These are phyloP conservation scores for Melanaphis sacchari DNA, from an alignment of 1,140 invertebrate genomes.

Conservation along the genomic window DNA sequence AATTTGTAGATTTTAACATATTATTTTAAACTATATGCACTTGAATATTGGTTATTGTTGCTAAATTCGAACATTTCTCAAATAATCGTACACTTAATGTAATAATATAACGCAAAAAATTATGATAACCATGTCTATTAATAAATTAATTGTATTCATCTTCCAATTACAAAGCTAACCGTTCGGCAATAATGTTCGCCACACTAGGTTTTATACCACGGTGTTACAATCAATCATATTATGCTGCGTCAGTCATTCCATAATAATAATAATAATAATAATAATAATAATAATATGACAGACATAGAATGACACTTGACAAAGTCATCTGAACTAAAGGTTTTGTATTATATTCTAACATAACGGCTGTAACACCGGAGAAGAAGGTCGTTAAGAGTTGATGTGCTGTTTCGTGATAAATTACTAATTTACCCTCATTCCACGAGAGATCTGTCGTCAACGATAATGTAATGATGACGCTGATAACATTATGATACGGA, in stretches of 20 bases:
- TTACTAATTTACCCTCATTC: constrained; percentile 25
- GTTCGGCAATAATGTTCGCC: neutral
- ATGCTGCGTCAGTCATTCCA: neutral
- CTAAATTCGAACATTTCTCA: neutral
- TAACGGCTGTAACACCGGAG: neutral
- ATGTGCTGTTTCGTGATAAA: constrained; percentile 9
- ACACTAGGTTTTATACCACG: neutral
- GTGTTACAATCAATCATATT: neutral
- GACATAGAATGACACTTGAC: neutral
- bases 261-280: neutral
- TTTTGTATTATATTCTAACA: neutral
- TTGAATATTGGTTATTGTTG: too few species aligned
- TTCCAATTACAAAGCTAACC: neutral
- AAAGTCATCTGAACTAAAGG: neutral
- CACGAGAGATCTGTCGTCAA: neutral
- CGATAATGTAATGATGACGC: neutral
- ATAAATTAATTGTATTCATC: neutral
- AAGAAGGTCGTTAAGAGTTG: neutral
- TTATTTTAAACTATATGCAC: too few species aligned
- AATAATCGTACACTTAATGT: neutral
- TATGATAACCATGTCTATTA: rapidly evolving
- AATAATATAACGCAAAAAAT: neutral
- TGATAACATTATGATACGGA: neutral
- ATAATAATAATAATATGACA: neutral
- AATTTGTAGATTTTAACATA: too few species aligned